A percentile compares a stretch with the other conserved stretches of the same genome.
phyloP scores from a whole-genome alignment of 2,113 vertebrate genomes.

The Embiotoca jacksoni region DNA sequence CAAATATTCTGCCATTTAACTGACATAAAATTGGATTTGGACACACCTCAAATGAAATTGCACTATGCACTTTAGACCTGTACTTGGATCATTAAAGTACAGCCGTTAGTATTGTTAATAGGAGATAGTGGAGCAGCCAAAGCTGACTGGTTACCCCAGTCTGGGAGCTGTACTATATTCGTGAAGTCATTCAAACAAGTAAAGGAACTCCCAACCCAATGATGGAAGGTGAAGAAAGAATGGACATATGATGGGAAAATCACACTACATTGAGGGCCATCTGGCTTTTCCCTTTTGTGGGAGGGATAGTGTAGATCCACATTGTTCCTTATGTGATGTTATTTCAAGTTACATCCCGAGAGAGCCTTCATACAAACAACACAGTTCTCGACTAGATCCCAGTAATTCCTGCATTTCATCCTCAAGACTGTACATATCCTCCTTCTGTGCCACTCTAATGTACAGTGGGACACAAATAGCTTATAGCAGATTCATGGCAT shows the following conservation, averaged over 20 bases:
- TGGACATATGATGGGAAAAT: not conserved
- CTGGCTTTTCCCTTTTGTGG: not conserved
- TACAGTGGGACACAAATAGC: slow-evolving; percentile 58
- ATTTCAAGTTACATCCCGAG: slow-evolving; percentile 5
- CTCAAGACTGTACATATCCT: slow-evolving; percentile 4
- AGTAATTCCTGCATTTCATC: slow-evolving; percentile 7
- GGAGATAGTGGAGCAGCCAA: no score
- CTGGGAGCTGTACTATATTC: no score
- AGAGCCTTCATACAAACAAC: slow-evolving; percentile 29
- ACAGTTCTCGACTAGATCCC: not conserved
- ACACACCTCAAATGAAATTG: no score
- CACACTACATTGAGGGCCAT: not conserved
- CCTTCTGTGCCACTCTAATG: slow-evolving; percentile 36
- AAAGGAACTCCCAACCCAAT: no score
- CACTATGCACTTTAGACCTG: no score
- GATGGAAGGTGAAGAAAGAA: not conserved
- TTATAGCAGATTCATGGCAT: slow-evolving; percentile 71
- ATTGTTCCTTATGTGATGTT: not conserved
- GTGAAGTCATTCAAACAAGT: no score
- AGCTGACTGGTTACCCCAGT: no score
- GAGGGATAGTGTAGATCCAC: not conserved
- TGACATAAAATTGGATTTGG: no score
- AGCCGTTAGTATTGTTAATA: no score
- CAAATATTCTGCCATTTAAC: no score
- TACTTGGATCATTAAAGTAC: no score